Evolutionary conservation across 2,797 vertebrate genomes (phyloP).

Genomic region (Sternotherus odoratus): DNA sequence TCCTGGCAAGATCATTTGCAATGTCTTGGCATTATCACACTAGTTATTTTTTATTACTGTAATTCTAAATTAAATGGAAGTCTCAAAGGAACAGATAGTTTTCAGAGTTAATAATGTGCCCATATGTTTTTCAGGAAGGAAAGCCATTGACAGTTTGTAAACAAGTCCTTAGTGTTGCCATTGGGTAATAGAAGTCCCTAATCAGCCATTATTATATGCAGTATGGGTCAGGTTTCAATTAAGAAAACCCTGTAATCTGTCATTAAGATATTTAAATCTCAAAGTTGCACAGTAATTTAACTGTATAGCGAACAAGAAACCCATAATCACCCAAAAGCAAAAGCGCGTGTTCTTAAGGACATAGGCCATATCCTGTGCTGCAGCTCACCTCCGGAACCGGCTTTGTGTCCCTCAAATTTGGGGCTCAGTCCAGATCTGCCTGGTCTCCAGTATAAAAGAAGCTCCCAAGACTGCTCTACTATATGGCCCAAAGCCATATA

Average conservation of each 20-base stretch:
- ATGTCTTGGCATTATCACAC: conserved; percentile 27
- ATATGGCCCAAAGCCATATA: no score
- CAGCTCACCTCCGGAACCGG: no score
- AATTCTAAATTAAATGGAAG: conserved; percentile 29
- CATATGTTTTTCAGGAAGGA: conserved; percentile 3
- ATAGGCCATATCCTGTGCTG: no score
- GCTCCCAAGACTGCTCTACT: no score
- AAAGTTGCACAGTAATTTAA: neutral
- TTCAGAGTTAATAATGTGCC: conserved; percentile 11
- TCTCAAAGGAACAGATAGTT: neutral
- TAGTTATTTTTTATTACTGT: neutral
- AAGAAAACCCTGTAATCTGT: neutral
- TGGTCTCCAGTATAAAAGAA: no score
- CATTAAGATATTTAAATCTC: neutral
- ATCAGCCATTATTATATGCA: neutral
- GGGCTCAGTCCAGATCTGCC: no score
- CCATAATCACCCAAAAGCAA: neutral
- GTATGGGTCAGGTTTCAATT: neutral
- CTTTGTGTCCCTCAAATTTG: no score
- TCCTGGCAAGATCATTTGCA: conserved; percentile 10
- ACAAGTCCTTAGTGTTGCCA: neutral
- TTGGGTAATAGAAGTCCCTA: neutral
- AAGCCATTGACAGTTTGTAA: neutral
- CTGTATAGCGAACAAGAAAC: neutral
- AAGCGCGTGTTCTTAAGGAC: neutral